These are phyloP conservation scores for Melitaea athalia DNA, from an alignment of 2,888 invertebrate species.

Conservation along the genomic window DNA sequence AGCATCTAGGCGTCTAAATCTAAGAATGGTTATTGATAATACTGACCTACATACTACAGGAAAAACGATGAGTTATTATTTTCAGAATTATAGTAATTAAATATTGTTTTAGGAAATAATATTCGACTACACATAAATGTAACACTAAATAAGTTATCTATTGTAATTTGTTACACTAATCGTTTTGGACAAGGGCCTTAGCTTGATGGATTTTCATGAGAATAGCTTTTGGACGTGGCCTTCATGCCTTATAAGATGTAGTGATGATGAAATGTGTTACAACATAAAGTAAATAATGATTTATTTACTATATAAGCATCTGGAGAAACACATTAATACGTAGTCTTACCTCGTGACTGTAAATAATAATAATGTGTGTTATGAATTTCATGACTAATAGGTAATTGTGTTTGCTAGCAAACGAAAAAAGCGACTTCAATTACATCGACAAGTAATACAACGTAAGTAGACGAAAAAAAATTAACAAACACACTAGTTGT, in stretches of 20 bases:
- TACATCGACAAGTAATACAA: no score
- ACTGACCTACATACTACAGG: constrained; percentile 1
- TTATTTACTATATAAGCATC: no score
- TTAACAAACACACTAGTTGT: no score
- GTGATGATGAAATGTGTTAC: constrained; percentile 15
- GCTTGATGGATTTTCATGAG: constrained; percentile 55
- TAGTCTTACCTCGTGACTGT: no score
- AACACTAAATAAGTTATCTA: constrained; percentile 24
- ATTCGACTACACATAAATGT: constrained; percentile 11
- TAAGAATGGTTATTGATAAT: not conserved
- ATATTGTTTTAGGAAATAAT: not conserved
- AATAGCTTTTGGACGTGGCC: constrained; percentile 26
- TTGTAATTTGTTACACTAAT: constrained; percentile 59
- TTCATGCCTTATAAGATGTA: constrained; percentile 22
- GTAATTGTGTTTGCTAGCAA: no score
- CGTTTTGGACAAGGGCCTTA: constrained; percentile 51
- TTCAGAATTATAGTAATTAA: not conserved
- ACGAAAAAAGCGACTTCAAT: no score
- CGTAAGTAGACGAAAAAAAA: no score
- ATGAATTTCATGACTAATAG: no score
- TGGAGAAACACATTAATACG: no score
- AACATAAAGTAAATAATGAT: no score
- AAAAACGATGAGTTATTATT: not conserved
- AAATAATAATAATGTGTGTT: no score
- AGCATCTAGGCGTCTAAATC: not conserved